These are phyloP conservation scores for Drosophila santomea DNA, from an alignment of 1,140 invertebrate species.

Conservation along the genomic window DNA sequence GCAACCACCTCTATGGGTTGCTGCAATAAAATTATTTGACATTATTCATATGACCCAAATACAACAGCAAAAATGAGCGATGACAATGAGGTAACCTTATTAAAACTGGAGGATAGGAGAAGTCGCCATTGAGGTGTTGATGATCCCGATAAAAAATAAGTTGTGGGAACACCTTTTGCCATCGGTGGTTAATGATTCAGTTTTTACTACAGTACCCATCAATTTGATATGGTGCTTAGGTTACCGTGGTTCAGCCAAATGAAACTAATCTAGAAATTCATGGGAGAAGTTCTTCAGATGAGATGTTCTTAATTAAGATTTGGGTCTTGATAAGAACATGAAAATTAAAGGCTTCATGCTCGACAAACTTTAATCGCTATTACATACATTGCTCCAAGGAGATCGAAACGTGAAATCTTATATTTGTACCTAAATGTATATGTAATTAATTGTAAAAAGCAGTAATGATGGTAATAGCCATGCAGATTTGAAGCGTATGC, in stretches of 20 bases:
- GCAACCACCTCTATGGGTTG: slow-evolving; percentile 29
- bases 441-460: too few species aligned
- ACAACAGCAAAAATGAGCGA: slow-evolving; percentile 70
- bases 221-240: slow-evolving; percentile 60
- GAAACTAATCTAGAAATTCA: slow-evolving; percentile 65
- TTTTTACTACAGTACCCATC: slow-evolving; percentile 45
- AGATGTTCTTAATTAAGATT: slow-evolving; percentile 36
- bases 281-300: slow-evolving; percentile 28
- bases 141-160: slow-evolving; percentile 26
- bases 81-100: slow-evolving; percentile 41
- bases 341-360: slow-evolving; percentile 18
- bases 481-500: too few species aligned
- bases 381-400: too few species aligned
- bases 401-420: too few species aligned
- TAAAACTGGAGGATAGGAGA: slow-evolving; percentile 8
- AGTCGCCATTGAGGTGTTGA: slow-evolving; percentile 58
- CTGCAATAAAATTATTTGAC: slow-evolving; percentile 66
- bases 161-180: slow-evolving; percentile 55
- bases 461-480: too few species aligned
- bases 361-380: not conserved
- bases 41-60: slow-evolving; percentile 54
- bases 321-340: slow-evolving; percentile 16
- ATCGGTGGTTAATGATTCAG: slow-evolving; percentile 56
- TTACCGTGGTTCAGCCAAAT: slow-evolving; percentile 9
- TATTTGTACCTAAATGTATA: too few species aligned